Evolutionary conservation across 2,797 vertebrate species (phyloP).

Genomic region (Nannoperca obscura): DNA sequence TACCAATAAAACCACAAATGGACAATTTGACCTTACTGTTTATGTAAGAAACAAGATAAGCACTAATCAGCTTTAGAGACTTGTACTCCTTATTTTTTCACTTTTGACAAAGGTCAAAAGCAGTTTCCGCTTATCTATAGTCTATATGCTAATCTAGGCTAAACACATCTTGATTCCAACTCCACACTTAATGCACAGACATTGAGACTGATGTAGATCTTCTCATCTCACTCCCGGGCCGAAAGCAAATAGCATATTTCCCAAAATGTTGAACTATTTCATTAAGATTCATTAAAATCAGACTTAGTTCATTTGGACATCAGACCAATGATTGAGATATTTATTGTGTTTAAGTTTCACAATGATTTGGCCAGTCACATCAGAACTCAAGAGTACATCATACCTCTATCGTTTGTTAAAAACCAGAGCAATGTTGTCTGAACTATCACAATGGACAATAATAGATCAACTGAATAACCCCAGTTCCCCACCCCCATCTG

Average conservation of each 20-base stretch:
- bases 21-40: too few species aligned
- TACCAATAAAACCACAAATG: too few species aligned
- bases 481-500: neutral
- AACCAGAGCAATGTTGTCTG: neutral
- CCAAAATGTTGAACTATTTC: neutral
- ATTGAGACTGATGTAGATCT: neutral
- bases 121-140: too few species aligned
- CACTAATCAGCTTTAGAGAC: too few species aligned
- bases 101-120: too few species aligned
- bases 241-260: neutral
- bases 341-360: neutral
- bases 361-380: neutral
- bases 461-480: slow-evolving; percentile 5
- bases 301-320: neutral
- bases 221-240: neutral
- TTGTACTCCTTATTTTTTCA: too few species aligned
- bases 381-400: neutral
- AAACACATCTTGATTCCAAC: too few species aligned
- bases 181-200: neutral
- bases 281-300: neutral
- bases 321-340: neutral
- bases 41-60: neutral
- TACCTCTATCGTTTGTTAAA: neutral
- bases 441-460: slow-evolving; percentile 9
- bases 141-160: too few species aligned